A percentile compares a stretch with the other conserved stretches of the same genome.
These are phyloP conservation scores for Petrophora chlorosata DNA, from an alignment of 2,888 invertebrate genomes.

Conservation along the genomic window DNA sequence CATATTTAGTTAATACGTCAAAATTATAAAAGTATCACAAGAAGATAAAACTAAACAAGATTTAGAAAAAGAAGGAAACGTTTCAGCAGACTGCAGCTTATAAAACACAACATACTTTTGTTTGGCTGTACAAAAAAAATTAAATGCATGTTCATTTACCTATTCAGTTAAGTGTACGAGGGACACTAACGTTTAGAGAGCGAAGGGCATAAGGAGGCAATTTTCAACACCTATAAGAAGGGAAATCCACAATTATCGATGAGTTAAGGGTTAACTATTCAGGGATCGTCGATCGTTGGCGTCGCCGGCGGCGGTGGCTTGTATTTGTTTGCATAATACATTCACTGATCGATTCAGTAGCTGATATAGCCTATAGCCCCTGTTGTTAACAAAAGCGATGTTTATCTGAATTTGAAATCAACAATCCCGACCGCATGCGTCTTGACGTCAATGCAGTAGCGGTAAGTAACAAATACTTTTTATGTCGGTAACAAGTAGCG, in stretches of 20 bases:
- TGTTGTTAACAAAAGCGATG: constrained; percentile 45
- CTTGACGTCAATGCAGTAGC: constrained; percentile 45
- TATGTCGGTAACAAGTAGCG: constrained; percentile 4
- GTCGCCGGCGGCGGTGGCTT: constrained; percentile 42
- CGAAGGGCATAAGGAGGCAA: no score
- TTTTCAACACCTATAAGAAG: no score
- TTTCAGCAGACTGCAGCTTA: neutral
- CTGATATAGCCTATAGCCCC: constrained; percentile 39
- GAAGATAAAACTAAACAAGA: constrained; percentile 24
- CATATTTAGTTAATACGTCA: constrained; percentile 35
- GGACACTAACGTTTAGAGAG: no score
- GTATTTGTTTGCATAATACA: constrained; percentile 73
- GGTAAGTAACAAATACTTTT: constrained; percentile 12
- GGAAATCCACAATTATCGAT: constrained; percentile 54
- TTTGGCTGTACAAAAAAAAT: neutral
- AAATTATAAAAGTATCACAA: constrained; percentile 28
- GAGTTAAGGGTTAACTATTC: constrained; percentile 72
- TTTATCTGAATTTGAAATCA: constrained; percentile 64
- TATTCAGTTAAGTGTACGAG: no score
- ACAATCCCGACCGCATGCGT: constrained; percentile 40
- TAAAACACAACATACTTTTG: no score
- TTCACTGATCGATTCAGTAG: constrained; percentile 65
- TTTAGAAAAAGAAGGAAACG: constrained; percentile 6
- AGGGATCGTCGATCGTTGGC: constrained; percentile 42
- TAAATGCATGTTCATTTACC: no score